These are phyloP conservation scores for Oscheius sp. DNA, from an alignment of 2,888 invertebrate genomes.

Conservation along the genomic window DNA sequence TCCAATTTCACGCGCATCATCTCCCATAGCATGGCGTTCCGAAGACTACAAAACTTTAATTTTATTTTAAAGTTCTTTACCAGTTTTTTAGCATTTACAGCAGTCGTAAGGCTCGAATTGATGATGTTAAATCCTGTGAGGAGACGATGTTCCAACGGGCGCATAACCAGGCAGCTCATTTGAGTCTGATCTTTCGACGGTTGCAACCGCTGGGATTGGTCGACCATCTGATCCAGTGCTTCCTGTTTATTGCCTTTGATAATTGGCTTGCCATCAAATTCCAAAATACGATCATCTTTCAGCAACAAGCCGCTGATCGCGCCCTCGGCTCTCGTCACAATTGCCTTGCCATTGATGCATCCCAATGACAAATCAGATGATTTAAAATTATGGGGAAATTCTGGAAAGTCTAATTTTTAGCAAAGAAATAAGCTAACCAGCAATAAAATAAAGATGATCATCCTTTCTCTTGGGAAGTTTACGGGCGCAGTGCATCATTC, in stretches of 20 bases:
- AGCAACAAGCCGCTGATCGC: not conserved
- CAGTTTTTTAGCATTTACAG: no score
- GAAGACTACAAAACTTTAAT: no score
- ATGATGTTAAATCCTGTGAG: no score
- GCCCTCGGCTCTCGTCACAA: no score
- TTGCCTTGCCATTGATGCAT: not conserved
- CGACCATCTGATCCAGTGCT: not conserved
- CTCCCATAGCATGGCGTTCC: not conserved
- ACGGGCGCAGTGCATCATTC: not conserved
- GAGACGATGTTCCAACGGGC: not conserved
- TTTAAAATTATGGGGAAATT: not conserved
- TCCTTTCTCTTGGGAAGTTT: not conserved
- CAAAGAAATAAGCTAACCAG: not conserved
- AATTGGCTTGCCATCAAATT: not conserved
- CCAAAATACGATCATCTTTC: not conserved
- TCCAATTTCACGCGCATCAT: conserved; percentile 8
- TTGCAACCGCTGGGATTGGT: not conserved
- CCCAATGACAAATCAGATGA: not conserved
- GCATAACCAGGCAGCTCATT: not conserved
- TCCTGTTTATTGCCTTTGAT: not conserved
- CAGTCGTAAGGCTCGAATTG: no score
- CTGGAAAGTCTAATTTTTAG: not conserved
- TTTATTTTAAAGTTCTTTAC: no score
- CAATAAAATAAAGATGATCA: not conserved
- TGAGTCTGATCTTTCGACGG: no score